Evolutionary conservation across 1,140 invertebrate genomes (phyloP).

Genomic region (Ceratina calcarata): DNA sequence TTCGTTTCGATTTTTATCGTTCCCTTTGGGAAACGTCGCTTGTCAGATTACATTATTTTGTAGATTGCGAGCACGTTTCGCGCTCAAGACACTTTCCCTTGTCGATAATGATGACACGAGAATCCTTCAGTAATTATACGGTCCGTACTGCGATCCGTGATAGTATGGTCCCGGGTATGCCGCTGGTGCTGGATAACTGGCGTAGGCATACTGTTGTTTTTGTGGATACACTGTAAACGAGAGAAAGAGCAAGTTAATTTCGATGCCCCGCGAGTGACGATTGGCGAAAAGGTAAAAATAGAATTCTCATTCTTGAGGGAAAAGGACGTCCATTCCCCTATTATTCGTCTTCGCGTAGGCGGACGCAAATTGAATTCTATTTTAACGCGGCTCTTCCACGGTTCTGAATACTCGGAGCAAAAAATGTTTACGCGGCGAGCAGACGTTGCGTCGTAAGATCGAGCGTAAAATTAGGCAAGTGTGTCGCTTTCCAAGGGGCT

Average conservation of each 20-base stretch:
- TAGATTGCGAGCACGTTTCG: constrained; percentile 24
- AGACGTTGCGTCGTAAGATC: constrained; percentile 3
- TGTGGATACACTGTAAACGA: constrained; percentile 91
- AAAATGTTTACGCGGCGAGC: constrained; percentile 30
- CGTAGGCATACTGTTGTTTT: constrained; percentile 94
- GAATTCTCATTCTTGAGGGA: not conserved
- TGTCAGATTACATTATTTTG: constrained; percentile 13
- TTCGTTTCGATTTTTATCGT: constrained; percentile 28
- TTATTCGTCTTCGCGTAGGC: not conserved
- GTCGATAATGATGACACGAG: constrained; percentile 20
- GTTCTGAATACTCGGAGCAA: constrained; percentile 34
- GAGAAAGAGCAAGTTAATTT: not conserved
- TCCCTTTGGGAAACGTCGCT: constrained; percentile 29
- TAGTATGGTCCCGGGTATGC: constrained; percentile 93
- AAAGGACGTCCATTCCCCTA: not conserved
- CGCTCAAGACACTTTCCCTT: constrained; percentile 33
- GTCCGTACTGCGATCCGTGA: constrained; percentile 95
- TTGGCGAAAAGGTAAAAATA: not conserved
- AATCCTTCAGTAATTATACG: constrained; percentile 89
- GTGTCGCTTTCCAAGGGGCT: constrained; percentile 69
- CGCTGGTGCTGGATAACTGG: constrained; percentile 91
- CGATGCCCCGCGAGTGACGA: too few species aligned
- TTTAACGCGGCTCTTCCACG: not conserved
- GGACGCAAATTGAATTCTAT: constrained; percentile 1
- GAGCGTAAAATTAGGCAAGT: constrained; percentile 70